phyloP scores from a whole-genome alignment of 2,888 invertebrate genomes.

The Hedya salicella region DNA sequence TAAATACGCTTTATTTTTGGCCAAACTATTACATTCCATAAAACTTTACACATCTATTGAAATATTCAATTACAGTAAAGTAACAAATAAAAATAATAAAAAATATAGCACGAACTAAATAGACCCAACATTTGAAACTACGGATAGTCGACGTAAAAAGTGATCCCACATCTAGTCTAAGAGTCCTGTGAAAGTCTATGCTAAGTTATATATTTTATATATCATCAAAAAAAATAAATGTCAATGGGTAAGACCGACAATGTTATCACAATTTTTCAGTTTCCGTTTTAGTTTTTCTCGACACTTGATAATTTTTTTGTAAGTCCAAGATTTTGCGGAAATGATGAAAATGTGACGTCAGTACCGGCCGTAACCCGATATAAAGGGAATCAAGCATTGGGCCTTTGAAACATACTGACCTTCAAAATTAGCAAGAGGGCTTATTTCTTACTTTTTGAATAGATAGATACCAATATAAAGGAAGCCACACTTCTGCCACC shows the following conservation, averaged over 20 bases:
- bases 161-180: constrained; percentile 25
- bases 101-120: constrained; percentile 54
- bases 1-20: constrained; percentile 85
- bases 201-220: constrained; percentile 10
- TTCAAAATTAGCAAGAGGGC: neutral
- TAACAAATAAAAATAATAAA: constrained; percentile 58
- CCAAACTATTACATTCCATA: constrained; percentile 82
- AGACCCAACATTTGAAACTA: constrained; percentile 38
- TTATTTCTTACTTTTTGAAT: constrained; percentile 41
- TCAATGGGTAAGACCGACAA: neutral
- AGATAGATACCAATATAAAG: constrained; percentile 55
- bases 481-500: constrained; percentile 49
- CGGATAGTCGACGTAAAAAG: constrained; percentile 5
- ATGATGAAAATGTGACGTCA: neutral
- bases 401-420: constrained; percentile 12
- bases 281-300: neutral
- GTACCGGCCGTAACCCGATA: neutral
- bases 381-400: constrained; percentile 32
- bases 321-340: neutral
- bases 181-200: constrained; percentile 22
- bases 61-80: constrained; percentile 58
- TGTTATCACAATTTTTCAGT: neutral
- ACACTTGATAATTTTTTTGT: no score
- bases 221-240: constrained; percentile 33
- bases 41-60: constrained; percentile 69